phyloP scores from a whole-genome alignment of 2,888 invertebrate genomes.

The Panopea generosa region DNA sequence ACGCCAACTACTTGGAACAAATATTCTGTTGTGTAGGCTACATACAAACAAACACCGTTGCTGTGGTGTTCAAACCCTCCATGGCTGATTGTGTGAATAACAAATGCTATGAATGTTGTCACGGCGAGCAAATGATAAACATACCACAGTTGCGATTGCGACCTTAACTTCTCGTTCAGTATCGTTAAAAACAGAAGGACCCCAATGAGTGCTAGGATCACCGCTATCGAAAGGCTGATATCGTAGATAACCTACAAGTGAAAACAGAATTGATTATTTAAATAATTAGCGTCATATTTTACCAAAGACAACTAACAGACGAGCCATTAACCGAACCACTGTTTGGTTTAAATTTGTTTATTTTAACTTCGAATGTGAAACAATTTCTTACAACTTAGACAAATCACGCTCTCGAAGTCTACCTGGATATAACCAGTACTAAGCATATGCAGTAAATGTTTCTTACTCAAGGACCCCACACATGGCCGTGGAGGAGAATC shows the following conservation, averaged over 20 bases:
- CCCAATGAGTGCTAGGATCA: conserved; percentile 17
- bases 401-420: too few relatives aligned
- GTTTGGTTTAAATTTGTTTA: too few relatives aligned
- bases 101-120: conserved; percentile 4
- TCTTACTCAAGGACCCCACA: too few relatives aligned
- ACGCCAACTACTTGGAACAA: conserved; percentile 19
- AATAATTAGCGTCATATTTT: too few relatives aligned
- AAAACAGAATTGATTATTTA: too few relatives aligned
- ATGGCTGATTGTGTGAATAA: conserved; percentile 21
- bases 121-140: conserved; percentile 24
- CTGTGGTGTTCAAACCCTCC: not conserved
- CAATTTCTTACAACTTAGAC: too few relatives aligned
- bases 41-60: conserved; percentile 8
- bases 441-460: too few relatives aligned
- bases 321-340: too few relatives aligned
- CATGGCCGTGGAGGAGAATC: too few relatives aligned
- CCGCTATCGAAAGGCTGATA: conserved; percentile 26
- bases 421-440: too few relatives aligned
- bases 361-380: too few relatives aligned
- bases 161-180: conserved; percentile 28
- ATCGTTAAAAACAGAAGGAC: conserved; percentile 25
- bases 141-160: conserved; percentile 46
- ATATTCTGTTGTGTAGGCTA: conserved; percentile 36
- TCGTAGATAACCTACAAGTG: conserved; percentile 30
- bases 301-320: too few relatives aligned